These are phyloP conservation scores for Dasysyrphus albostriatus DNA, from an alignment of 2,888 invertebrate species.

Conservation along the genomic window DNA sequence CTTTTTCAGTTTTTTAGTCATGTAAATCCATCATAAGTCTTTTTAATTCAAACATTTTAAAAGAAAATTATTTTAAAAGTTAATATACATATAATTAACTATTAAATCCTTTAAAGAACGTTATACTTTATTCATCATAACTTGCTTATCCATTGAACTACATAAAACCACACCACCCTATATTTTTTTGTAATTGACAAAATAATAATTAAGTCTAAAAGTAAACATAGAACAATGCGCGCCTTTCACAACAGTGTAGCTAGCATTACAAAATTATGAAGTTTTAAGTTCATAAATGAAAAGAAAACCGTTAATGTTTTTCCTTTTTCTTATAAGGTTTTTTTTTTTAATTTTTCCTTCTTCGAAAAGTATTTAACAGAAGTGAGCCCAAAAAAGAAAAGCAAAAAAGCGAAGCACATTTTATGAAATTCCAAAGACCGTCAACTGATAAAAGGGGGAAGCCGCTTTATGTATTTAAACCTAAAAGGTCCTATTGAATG, in stretches of 20 bases:
- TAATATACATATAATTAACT: too few species aligned
- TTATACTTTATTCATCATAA: too few species aligned
- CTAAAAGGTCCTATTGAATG: slow-evolving; percentile 13
- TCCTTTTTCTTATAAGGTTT: neutral
- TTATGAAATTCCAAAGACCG: slow-evolving; percentile 67
- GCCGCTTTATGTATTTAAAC: slow-evolving; percentile 37
- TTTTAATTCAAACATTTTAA: too few species aligned
- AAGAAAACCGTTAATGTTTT: slow-evolving; percentile 15
- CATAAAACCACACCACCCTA: too few species aligned
- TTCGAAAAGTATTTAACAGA: slow-evolving; percentile 55
- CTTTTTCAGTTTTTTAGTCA: too few species aligned
- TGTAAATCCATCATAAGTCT: too few species aligned
- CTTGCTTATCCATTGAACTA: too few species aligned
- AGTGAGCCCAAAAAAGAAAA: slow-evolving; percentile 15
- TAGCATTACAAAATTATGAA: slow-evolving; percentile 54
- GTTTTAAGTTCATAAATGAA: slow-evolving; percentile 11
- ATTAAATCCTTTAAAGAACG: too few species aligned
- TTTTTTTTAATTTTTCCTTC: slow-evolving; percentile 21
- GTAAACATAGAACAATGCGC: slow-evolving; percentile 48
- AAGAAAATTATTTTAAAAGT: too few species aligned
- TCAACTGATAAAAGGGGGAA: slow-evolving; percentile 67
- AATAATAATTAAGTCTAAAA: slow-evolving; percentile 66
- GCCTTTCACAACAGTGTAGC: slow-evolving; percentile 56
- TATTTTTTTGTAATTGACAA: slow-evolving; percentile 35
- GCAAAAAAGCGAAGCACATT: slow-evolving; percentile 24